These are phyloP conservation scores for Choristoneura fumiferana DNA, from an alignment of 1,140 invertebrate species.

Conservation along the genomic window DNA sequence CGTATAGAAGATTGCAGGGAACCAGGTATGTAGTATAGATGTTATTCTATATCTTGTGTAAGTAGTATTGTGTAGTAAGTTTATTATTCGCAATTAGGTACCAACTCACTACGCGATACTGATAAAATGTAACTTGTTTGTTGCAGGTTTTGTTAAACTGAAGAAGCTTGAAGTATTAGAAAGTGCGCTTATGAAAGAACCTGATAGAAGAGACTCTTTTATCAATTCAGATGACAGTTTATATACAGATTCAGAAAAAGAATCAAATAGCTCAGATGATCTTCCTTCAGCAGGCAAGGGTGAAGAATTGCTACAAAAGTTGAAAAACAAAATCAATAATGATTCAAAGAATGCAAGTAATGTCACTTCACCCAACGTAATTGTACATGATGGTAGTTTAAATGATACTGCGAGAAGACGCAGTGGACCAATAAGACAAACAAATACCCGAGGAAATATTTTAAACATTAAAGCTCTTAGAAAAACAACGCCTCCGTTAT, in stretches of 20 bases:
- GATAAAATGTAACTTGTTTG: slow-evolving; percentile 19
- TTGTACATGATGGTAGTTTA: slow-evolving; percentile 15
- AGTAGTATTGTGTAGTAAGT: too few relatives aligned
- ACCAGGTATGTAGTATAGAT: slow-evolving; percentile 76
- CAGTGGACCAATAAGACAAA: slow-evolving; percentile 45
- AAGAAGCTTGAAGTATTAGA: slow-evolving; percentile 75
- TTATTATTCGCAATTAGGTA: too few relatives aligned
- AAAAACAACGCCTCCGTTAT: slow-evolving; percentile 24
- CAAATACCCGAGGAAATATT: slow-evolving; percentile 39
- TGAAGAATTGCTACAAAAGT: slow-evolving; percentile 43
- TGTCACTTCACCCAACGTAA: slow-evolving; percentile 15
- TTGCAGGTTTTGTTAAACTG: slow-evolving; percentile 79
- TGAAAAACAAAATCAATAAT: slow-evolving; percentile 33
- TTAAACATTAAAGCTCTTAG: slow-evolving; percentile 34
- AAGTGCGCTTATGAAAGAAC: slow-evolving; percentile 54
- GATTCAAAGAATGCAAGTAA: neutral
- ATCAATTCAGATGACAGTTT: slow-evolving; percentile 55
- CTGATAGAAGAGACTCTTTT: slow-evolving; percentile 31
- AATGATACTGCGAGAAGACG: slow-evolving; percentile 32
- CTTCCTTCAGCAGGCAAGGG: slow-evolving; percentile 38
- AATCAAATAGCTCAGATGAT: slow-evolving; percentile 64
- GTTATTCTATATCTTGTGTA: neutral
- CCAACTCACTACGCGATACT: too few relatives aligned
- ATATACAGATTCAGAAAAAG: slow-evolving; percentile 68
- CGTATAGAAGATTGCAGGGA: slow-evolving; percentile 81